Evolutionary conservation across 2,113 vertebrate genomes (phyloP).

Genomic region (Buteo buteo): DNA sequence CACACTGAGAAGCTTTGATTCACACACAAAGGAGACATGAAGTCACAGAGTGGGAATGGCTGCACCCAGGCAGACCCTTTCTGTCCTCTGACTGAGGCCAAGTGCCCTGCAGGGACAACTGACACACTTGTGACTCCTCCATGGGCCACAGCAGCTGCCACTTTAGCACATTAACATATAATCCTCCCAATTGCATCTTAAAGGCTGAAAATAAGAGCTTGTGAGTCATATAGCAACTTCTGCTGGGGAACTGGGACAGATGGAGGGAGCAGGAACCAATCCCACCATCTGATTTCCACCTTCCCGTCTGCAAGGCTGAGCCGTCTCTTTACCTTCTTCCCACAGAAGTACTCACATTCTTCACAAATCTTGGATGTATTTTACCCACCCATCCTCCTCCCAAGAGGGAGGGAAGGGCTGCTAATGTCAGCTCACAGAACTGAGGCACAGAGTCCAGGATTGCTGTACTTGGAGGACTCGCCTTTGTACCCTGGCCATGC

Average conservation of each 20-base stretch:
- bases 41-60: background rate
- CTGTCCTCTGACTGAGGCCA: background rate
- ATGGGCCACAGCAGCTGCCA: background rate
- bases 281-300: background rate
- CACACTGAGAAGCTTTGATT: background rate
- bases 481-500: background rate
- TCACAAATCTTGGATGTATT: background rate
- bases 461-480: background rate
- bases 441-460: background rate
- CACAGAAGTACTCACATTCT: background rate
- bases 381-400: background rate
- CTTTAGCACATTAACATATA: background rate
- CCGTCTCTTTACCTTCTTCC: background rate
- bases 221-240: slow-evolving; percentile 36
- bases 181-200: slow-evolving; percentile 10
- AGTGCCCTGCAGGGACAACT: background rate
- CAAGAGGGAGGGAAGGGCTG: background rate
- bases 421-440: background rate
- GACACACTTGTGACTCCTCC: background rate
- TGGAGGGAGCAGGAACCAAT: background rate
- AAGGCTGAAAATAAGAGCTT: slow-evolving; percentile 8
- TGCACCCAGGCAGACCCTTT: background rate
- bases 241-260: slow-evolving; percentile 15
- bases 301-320: background rate
- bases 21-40: background rate